phyloP scores from a whole-genome alignment of 2,797 vertebrate genomes.

The Naso thynnoides region DNA sequence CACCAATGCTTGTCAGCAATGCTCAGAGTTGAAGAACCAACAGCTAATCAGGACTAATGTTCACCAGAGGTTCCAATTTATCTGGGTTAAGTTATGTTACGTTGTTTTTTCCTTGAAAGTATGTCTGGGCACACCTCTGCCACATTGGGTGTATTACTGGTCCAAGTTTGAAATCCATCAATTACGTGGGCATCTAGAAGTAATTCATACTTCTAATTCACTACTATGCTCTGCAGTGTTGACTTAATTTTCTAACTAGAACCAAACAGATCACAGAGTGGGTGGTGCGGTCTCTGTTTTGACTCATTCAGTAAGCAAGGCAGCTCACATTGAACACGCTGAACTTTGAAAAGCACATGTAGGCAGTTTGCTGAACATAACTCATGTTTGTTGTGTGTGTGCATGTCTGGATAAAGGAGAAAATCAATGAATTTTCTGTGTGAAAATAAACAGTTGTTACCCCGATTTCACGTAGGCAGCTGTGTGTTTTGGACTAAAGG shows the following conservation, averaged over 20 bases:
- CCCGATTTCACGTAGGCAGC: not conserved
- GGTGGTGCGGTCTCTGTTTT: slow-evolving; percentile 54
- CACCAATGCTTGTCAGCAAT: slow-evolving; percentile 44
- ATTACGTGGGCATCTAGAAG: not conserved
- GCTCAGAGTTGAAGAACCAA: slow-evolving; percentile 12
- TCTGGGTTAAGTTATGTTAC: not conserved
- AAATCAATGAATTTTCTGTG: not conserved
- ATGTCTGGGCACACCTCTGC: not conserved
- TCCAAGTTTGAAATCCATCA: not conserved
- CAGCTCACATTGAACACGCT: slow-evolving; percentile 27
- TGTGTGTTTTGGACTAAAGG: not conserved
- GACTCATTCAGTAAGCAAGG: slow-evolving; percentile 43
- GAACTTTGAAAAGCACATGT: slow-evolving; percentile 31
- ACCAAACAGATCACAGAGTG: slow-evolving; percentile 34
- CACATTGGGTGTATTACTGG: not conserved
- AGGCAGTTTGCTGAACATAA: slow-evolving; percentile 34
- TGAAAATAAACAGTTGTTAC: not conserved
- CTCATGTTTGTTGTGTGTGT: not conserved
- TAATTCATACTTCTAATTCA: not conserved
- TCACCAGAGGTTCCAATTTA: not conserved
- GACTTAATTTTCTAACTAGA: slow-evolving; percentile 21
- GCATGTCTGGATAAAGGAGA: not conserved
- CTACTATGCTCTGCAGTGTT: not conserved
- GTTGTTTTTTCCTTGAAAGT: not conserved
- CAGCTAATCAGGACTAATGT: slow-evolving; percentile 15